Base-by-base conservation (phyloP, 2,888 invertebrate species). In the Drosophila leonis region DNA sequence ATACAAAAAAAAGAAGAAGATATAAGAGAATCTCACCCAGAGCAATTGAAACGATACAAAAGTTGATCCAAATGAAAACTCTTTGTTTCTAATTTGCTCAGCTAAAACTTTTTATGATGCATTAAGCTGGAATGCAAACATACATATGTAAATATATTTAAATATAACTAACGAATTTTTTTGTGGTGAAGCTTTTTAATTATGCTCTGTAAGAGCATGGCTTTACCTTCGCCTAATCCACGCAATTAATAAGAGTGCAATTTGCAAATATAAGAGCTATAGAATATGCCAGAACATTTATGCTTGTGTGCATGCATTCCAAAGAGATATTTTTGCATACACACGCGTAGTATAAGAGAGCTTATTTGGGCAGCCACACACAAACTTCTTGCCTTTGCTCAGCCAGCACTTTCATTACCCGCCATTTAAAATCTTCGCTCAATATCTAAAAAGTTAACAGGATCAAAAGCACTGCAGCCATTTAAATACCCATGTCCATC, bases 11-110 rank as follows among this genome's bases (percentile, higher is more conserved):
- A 55, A 46, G 18, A n/a, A 12, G 15, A 59, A 55, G 24, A 64
- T n/a, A 51, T 51, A 24, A 18, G 42, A 59, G 35, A 56, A 41
- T n/a, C 42, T 20, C 20, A 51, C 41, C 6, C 39, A 42, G 15
- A 54, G 33, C 27, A 49, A 52, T 52, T 46, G 18, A 44, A 60
- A 35, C 44, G 12, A 48, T 60, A 31, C 41, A 18, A 46, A 51
- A 57, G 42, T 51, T 57, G 54, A 79, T 75, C 60, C 39, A 27
- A 66, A 54, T 57, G 65, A 13, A 27, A 80, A 64, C 63, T 49
- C 56, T 65, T 60, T 64, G 42, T 37, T 56, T 63, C 63, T 51
- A 33, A 46, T 56, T 51, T 44, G n/a, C 29, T 63, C 48, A 49
- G 29, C 13, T 4, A 13, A 51, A 46, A 48, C n/a, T 56, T 63